Evolutionary conservation across 2,888 invertebrate genomes (phyloP).

Genomic region (Panzeria rudis): DNA sequence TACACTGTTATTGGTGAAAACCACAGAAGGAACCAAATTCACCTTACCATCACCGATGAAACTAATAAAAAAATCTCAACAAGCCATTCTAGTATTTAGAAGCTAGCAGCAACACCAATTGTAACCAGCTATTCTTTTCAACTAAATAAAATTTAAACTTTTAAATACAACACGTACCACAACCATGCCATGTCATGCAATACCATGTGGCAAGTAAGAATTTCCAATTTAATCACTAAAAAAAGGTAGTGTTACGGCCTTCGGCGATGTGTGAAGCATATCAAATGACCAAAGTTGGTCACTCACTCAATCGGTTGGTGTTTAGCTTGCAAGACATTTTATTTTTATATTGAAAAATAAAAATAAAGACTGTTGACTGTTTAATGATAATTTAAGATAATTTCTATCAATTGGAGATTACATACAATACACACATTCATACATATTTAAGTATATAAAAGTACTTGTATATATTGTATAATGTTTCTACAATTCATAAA

Average conservation of each 20-base stretch:
- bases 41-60: constrained; percentile 9
- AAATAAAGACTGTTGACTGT: constrained; percentile 30
- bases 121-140: constrained; percentile 38
- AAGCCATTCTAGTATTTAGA: constrained; percentile 20
- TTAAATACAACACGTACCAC: constrained; percentile 56
- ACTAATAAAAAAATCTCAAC: constrained; percentile 42
- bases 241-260: constrained; percentile 77
- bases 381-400: constrained; percentile 69
- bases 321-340: constrained; percentile 34
- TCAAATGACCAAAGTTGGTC: constrained; percentile 72
- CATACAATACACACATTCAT: background rate
- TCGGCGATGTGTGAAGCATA: constrained; percentile 81
- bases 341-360: constrained; percentile 7
- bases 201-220: constrained; percentile 61
- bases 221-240: constrained; percentile 61
- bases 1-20: too few relatives aligned
- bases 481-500: constrained; percentile 28
- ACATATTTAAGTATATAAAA: background rate
- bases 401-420: constrained; percentile 64
- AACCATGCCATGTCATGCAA: constrained; percentile 42
- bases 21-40: background rate
- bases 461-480: constrained; percentile 13
- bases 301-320: constrained; percentile 43
- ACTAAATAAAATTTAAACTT: constrained; percentile 41
- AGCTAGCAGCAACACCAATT: background rate